These are phyloP conservation scores for Crenichthys baileyi DNA, from an alignment of 2,797 vertebrate species.

Conservation along the genomic window DNA sequence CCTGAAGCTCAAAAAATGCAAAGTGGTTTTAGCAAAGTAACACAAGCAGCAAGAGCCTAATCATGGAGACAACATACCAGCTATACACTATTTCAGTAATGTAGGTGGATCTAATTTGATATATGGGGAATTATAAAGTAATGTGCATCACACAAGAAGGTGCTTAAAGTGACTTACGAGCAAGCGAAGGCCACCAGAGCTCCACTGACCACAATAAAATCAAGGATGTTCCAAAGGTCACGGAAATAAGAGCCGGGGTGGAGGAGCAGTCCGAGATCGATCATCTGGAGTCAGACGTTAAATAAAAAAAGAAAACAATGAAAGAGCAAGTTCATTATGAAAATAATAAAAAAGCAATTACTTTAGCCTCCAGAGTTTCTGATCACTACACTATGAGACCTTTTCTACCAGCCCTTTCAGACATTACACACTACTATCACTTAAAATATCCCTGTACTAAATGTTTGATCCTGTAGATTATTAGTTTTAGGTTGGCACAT, in stretches of 20 bases:
- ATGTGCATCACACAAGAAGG: background rate
- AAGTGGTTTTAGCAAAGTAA: background rate
- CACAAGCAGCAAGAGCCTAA: background rate
- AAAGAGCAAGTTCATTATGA: background rate
- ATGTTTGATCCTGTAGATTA: too few relatives aligned
- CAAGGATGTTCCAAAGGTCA: conserved; percentile 98
- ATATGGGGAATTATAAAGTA: background rate
- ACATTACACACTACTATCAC: too few relatives aligned
- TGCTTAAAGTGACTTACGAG: conserved; percentile 88
- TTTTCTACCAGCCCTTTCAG: too few relatives aligned
- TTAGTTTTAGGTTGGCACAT: too few relatives aligned
- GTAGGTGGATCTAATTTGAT: background rate
- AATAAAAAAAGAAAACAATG: background rate
- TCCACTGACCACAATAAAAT: conserved; percentile 99
- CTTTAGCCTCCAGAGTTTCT: too few relatives aligned
- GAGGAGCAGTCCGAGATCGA: conserved; percentile 94
- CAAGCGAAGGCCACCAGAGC: conserved; percentile 98
- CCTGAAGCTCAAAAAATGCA: background rate
- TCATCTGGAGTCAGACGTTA: conserved; percentile 84
- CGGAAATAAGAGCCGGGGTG: conserved; percentile 97
- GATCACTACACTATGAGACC: too few relatives aligned
- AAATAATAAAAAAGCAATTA: background rate
- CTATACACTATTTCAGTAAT: background rate
- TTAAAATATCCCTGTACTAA: too few relatives aligned
- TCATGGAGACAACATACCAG: background rate